Percentiles rank a stretch among this genome's conserved stretches.
Evolutionary conservation across 2,888 invertebrate species (phyloP).

Genomic region (Dexiosoma caninum): DNA sequence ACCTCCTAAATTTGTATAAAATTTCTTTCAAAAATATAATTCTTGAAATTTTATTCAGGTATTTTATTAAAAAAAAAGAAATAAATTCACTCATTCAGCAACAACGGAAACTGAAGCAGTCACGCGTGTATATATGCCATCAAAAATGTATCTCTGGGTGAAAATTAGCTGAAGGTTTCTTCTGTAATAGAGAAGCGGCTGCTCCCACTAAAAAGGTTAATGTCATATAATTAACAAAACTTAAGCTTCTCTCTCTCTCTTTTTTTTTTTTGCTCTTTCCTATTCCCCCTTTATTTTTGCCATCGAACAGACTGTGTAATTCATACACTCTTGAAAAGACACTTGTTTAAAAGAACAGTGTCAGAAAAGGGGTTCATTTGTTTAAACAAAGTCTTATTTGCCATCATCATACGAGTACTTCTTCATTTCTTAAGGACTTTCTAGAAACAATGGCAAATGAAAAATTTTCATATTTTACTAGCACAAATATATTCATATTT

Average conservation of each 20-base stretch:
- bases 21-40: not conserved
- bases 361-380: constrained; percentile 4
- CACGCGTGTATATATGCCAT: not conserved
- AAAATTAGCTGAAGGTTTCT: not conserved
- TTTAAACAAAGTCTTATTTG: constrained; percentile 1
- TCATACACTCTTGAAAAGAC: not conserved
- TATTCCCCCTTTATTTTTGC: no score
- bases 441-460: not conserved
- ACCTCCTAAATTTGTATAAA: not conserved
- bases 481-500: no score
- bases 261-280: no score
- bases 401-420: not conserved
- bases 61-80: not conserved
- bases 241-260: not conserved
- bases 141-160: no score
- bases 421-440: not conserved
- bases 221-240: not conserved
- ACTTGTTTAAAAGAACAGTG: not conserved
- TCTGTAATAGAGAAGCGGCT: no score
- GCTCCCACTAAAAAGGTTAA: not conserved
- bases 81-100: constrained; percentile 3
- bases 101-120: not conserved
- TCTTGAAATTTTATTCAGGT: not conserved
- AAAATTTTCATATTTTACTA: not conserved
- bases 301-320: no score